Evolutionary conservation across 2,113 vertebrate genomes (phyloP), one percentile per base, ranked within the genome.

Genomic region (Xiphophorus hellerii): DNA sequence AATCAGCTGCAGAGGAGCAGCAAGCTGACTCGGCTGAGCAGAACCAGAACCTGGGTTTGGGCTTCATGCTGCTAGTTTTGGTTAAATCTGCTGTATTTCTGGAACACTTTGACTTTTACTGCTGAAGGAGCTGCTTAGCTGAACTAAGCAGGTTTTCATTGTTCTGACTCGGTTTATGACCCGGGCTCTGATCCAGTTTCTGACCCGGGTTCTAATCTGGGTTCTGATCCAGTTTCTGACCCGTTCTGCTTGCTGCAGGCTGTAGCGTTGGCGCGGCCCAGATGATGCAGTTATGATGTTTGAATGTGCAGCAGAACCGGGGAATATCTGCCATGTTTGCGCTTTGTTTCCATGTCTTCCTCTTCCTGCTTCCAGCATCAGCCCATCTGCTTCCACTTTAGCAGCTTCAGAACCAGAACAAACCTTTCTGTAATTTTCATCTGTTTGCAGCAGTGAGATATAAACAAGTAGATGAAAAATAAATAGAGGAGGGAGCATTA

Each of bases 71-170:
- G 0, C 11, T 29, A 6, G 27, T 63, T 25, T 17, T 31, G 31
- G 42, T 35, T 72, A 87, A 89, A 90, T 86, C 69, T 81, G 42
- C 20, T 67, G 42, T 86, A 84, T 81, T 86, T 90, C 73, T 29
- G 64, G 73, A 92, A 84, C 69, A 84, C 91, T 89, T 90, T 81
- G 85, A 75, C 77, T 82, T 87, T 83, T 88, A 90, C 66, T 12
- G 74, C 71, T 22, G 77, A 83, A 89, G 77, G 87, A 85, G 82
- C 71, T 85, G 0, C 85, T 86, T 84, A 85, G 78, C 84, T 81
- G 79, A 71, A 81, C 86, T 54, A 86, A 87, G 80, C 73, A 78
- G 72, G 66, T 76, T 87, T 33, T 88, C 88, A 89, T 88, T 81
- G 48, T 73, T 85, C 90, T 77, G 80, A 88, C 88, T 69, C 68